Conservation (phyloP, 2,113 vertebrate species). For the Montifringilla adamsi region DNA sequence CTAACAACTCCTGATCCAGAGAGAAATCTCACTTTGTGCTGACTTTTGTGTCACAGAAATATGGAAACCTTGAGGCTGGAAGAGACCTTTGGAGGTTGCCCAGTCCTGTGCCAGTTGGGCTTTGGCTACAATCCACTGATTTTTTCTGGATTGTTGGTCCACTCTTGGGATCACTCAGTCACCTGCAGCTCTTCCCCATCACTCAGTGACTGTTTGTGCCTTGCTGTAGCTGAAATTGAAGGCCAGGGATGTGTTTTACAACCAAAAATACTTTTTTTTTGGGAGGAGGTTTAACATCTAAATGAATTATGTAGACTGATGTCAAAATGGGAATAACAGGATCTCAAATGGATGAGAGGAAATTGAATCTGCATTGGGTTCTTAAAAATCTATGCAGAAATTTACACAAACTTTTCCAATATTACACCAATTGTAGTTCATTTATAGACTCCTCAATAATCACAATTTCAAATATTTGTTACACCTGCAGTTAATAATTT, state of each 20-base stretch:
- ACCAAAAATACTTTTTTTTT: not conserved
- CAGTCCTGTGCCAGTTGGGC: not conserved
- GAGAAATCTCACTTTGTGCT: not conserved
- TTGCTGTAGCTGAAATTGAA: not conserved
- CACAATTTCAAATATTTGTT: not conserved
- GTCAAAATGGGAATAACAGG: not conserved
- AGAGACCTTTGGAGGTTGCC: not conserved
- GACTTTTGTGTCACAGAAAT: not conserved
- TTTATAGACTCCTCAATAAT: not conserved
- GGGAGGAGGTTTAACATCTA: not conserved
- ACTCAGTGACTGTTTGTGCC: not conserved
- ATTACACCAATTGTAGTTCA: not conserved
- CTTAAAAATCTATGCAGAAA: not conserved
- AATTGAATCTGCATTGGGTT: not conserved
- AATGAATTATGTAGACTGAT: not conserved
- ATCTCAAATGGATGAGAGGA: not conserved
- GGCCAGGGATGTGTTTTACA: not conserved
- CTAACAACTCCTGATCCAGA: not conserved
- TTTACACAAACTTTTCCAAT: not conserved
- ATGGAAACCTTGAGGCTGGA: fast-evolving
- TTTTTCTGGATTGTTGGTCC: not conserved
- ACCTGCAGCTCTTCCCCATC: not conserved
- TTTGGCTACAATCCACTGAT: not conserved
- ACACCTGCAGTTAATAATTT: not conserved
- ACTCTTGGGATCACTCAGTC: not conserved